Evolutionary conservation across 2,888 invertebrate genomes (phyloP), one percentile per base, ranked within the genome.

Genomic region (Ornithoptera priamus): DNA sequence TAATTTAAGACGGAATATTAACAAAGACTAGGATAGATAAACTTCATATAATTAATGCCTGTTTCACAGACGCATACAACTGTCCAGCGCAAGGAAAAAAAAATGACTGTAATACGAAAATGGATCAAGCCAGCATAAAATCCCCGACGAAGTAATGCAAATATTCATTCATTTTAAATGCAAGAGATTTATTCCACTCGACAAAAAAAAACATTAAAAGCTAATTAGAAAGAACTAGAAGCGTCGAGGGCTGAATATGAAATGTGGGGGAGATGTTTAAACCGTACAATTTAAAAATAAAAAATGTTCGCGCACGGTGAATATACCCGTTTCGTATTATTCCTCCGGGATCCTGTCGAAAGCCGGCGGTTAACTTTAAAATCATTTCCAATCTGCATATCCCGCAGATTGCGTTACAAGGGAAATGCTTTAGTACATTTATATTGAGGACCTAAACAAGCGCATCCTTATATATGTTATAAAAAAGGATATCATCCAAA

Each of bases 201-300:
- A 62, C 24, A 30, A 30, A 66, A 62, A 64, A 68, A 69, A 66
- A 66, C 62, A 62, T 66, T 65, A 66, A 66, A 70, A 66, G 66
- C 66, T 66, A 70, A 66, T 70, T 66, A 62, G 70, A 66, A 70
- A 65, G 66, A 70, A 50, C 66, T 66, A 62, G 70, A 59, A 63
- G 62, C 70, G 66, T 58, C 66, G 66, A 66, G 70, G 58, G 65
- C 60, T 65, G 66, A 70, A 70, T 70, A 62, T 70, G 70, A 70
- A 70, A 66, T 62, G 62, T 62, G 70, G 50, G 39, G 39, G 62
- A 36, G 62, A 69, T 65, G 65, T 57, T 69, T 4, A 70, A 70
- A 70, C 61, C 63, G 58, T 66, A 70, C 66, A 70, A 70, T 70
- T 70, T 69, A 66, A 65, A 69, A 70, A 62, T 59, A 62, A 66